Conservation (phyloP, 2,888 invertebrate species). For the Nemotelus nigrinus region DNA sequence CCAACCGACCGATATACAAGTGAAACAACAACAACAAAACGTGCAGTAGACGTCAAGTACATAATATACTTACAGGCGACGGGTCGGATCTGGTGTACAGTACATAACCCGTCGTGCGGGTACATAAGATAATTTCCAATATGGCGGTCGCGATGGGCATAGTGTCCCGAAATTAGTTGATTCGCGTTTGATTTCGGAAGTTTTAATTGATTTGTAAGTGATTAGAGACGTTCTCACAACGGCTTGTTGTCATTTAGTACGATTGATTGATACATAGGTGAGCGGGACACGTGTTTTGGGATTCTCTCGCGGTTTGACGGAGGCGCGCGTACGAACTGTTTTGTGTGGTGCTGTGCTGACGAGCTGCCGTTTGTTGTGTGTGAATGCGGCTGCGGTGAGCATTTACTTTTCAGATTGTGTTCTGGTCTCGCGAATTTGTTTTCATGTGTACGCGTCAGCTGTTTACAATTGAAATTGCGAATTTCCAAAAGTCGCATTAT, state of each 20-base stretch:
- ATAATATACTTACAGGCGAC: slow-evolving; percentile 38
- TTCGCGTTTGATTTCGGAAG: slow-evolving; percentile 44
- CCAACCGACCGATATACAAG: not conserved
- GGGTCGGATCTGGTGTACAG: slow-evolving; percentile 34
- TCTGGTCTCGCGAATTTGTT: slow-evolving; percentile 43
- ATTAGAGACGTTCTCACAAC: slow-evolving; percentile 15
- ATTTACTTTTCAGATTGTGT: slow-evolving; percentile 23
- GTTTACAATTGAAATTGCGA: slow-evolving; percentile 33
- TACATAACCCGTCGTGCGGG: slow-evolving; percentile 44
- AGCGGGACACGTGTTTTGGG: slow-evolving; percentile 39
- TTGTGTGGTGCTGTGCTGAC: slow-evolving; percentile 21
- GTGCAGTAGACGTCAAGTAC: slow-evolving; percentile 29
- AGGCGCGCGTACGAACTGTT: slow-evolving; percentile 36
- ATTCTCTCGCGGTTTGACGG: slow-evolving; percentile 25
- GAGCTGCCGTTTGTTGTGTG: slow-evolving; percentile 9
- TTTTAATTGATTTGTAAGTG: slow-evolving; percentile 32
- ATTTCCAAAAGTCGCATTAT: slow-evolving; percentile 12
- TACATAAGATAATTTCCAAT: slow-evolving; percentile 46
- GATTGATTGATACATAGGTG: slow-evolving; percentile 13
- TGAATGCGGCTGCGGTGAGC: slow-evolving; percentile 31
- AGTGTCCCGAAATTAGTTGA: slow-evolving; percentile 50
- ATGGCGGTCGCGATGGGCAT: slow-evolving; percentile 50
- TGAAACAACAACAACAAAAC: slow-evolving; percentile 19
- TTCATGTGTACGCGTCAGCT: slow-evolving; percentile 50
- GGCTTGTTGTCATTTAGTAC: slow-evolving; percentile 46